These are phyloP conservation scores for Enteromius argenteus DNA, from an alignment of 2,797 vertebrate genomes.

Conservation along the genomic window DNA sequence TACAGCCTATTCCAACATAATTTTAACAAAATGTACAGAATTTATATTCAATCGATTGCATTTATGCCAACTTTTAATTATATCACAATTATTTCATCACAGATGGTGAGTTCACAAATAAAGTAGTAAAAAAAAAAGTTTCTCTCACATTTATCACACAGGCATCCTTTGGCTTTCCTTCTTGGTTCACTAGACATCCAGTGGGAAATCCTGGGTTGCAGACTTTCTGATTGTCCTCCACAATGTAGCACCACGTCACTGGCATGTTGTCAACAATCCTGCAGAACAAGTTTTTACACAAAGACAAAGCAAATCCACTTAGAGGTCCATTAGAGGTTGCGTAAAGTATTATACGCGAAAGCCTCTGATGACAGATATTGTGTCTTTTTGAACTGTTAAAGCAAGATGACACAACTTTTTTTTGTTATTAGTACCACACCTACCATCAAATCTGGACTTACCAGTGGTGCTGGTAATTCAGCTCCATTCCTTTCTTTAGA, in stretches of 20 bases:
- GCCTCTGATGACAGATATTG: neutral
- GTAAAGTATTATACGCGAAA: neutral
- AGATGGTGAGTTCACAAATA: neutral
- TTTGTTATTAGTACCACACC: neutral
- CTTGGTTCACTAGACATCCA: conserved; percentile 85
- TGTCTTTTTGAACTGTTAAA: neutral
- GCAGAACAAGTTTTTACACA: conserved; percentile 24
- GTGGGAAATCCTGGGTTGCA: conserved; percentile 93
- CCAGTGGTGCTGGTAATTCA: conserved; percentile 95
- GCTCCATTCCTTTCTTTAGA: conserved; percentile 89
- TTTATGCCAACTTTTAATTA: neutral
- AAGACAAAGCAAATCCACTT: conserved; percentile 27
- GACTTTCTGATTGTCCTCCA: conserved; percentile 86
- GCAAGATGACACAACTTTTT: neutral
- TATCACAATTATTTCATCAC: neutral
- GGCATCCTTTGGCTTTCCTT: conserved; percentile 84
- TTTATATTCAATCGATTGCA: neutral
- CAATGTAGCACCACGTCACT: conserved; percentile 90
- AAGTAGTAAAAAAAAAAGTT: neutral
- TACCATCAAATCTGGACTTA: conserved; percentile 61
- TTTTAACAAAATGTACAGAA: neutral
- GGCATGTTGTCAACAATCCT: conserved; percentile 97
- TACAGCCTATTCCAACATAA: neutral
- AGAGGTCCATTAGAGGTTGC: neutral
- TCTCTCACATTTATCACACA: conserved; percentile 89